phyloP scores from a whole-genome alignment of 2,797 vertebrate species.

The Neosilurus mollespiculum region DNA sequence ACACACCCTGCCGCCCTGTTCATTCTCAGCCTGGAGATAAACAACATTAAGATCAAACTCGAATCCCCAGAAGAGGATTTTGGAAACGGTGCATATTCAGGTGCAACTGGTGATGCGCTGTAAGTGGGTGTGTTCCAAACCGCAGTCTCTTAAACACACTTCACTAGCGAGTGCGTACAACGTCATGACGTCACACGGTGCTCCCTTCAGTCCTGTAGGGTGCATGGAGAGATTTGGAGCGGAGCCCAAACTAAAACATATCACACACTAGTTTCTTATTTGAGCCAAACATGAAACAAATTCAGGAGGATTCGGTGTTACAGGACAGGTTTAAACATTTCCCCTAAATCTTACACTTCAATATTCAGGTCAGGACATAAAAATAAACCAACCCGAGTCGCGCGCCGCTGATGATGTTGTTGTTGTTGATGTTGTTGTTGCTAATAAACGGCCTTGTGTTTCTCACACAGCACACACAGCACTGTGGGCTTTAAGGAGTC shows the following conservation, averaged over 20 bases:
- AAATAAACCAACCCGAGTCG: neutral
- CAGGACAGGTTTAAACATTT: neutral
- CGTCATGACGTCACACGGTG: neutral
- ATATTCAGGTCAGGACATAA: too few relatives aligned
- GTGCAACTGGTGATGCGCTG: neutral
- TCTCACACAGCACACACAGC: neutral
- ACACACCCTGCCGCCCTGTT: too few relatives aligned
- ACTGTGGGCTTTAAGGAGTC: too few relatives aligned
- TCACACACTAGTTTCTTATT: neutral
- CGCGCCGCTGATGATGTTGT: neutral
- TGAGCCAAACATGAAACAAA: neutral
- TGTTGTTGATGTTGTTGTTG: neutral
- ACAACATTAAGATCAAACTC: too few relatives aligned
- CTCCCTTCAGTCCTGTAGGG: neutral
- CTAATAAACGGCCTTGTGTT: constrained; percentile 3
- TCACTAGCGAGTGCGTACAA: neutral
- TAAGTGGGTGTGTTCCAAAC: neutral
- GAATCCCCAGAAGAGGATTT: too few relatives aligned
- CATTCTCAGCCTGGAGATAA: too few relatives aligned
- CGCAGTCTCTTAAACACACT: neutral
- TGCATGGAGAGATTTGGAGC: neutral
- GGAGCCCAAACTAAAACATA: neutral
- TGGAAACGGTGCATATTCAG: neutral
- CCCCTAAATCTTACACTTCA: too few relatives aligned
- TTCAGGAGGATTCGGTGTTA: neutral